These are phyloP conservation scores for Tribolium castaneum DNA, from an alignment of 1,140 invertebrate genomes.

Conservation along the genomic window DNA sequence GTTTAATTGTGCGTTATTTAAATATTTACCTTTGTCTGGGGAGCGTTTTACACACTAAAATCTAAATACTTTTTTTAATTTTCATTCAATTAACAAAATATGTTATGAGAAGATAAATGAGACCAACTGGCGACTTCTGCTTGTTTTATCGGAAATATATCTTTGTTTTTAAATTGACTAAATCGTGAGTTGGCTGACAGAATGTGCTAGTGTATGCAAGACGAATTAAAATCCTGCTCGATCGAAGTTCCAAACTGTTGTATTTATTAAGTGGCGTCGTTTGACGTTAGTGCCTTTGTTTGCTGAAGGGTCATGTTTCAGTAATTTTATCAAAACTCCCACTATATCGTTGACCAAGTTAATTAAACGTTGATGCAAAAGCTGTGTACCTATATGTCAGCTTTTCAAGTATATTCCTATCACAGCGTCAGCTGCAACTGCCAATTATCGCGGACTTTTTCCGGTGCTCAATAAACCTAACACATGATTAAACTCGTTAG, in stretches of 20 bases:
- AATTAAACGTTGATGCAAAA: conserved; percentile 28
- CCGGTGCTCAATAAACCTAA: neutral
- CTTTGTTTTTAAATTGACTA: no score
- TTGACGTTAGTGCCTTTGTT: conserved; percentile 1
- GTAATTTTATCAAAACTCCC: conserved; percentile 15
- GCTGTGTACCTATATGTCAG: conserved; percentile 15
- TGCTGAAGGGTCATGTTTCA: neutral
- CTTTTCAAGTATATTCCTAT: neutral
- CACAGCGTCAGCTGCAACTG: neutral
- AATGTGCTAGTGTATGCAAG: neutral
- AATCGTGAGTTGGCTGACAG: no score
- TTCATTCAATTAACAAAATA: no score
- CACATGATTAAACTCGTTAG: conserved; percentile 6
- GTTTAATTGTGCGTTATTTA: no score
- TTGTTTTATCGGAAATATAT: no score
- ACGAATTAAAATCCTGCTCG: neutral
- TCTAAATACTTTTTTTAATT: no score
- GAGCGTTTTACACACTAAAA: no score
- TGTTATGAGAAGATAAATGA: no score
- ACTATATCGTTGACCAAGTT: conserved; percentile 19
- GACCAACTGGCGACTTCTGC: no score
- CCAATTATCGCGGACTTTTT: neutral
- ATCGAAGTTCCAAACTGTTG: neutral
- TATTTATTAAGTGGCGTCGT: neutral
- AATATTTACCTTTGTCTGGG: no score